Percentiles rank a stretch among this genome's conserved stretches.
These are phyloP conservation scores for Ciconia boyciana DNA, from an alignment of 2,113 vertebrate species.

Conservation along the genomic window DNA sequence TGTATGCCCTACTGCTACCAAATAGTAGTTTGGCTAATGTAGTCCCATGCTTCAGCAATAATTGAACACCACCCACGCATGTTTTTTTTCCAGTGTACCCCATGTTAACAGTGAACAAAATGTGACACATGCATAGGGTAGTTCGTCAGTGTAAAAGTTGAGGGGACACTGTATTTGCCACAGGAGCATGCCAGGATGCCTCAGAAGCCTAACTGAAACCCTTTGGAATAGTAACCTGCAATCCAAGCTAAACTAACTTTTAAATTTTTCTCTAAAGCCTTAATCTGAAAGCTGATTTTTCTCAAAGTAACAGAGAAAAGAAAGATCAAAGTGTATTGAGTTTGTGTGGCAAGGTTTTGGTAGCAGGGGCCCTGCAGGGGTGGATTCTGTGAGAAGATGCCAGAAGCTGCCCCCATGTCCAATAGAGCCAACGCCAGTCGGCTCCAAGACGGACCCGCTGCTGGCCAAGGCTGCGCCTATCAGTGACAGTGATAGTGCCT, in stretches of 20 bases:
- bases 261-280: neutral
- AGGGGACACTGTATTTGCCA: neutral
- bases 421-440: neutral
- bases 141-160: neutral
- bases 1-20: fast-evolving
- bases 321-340: neutral
- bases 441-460: fast-evolving
- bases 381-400: neutral
- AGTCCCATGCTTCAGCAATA: neutral
- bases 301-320: neutral
- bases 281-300: neutral
- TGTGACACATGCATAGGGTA: no score
- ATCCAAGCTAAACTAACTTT: neutral
- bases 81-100: neutral
- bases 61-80: fast-evolving
- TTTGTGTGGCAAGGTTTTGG: neutral
- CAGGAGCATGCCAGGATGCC: neutral
- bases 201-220: neutral
- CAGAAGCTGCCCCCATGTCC: neutral
- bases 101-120: fast-evolving
- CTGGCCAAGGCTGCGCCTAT: neutral
- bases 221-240: neutral
- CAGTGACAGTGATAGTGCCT: fast-evolving
- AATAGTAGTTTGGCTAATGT: neutral
- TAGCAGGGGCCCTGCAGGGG: neutral